Conservation (phyloP, 2,113 vertebrate genomes). For the Aspidoscelis tigris region DNA sequence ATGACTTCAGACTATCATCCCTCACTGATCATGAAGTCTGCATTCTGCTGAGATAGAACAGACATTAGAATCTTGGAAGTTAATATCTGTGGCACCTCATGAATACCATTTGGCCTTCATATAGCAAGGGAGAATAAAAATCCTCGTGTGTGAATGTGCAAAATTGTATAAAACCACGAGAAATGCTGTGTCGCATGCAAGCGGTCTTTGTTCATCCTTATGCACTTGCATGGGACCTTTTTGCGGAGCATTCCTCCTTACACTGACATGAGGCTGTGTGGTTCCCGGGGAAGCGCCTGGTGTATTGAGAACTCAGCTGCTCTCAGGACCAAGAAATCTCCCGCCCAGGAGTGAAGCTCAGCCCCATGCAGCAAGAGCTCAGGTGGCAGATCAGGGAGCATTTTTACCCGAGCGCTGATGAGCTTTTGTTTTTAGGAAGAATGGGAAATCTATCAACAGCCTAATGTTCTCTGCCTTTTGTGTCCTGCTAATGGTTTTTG, state of each 20-base stretch:
- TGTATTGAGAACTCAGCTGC: slow-evolving; percentile 77
- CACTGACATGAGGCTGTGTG: neutral
- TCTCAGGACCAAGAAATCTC: slow-evolving; percentile 64
- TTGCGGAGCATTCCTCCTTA: neutral
- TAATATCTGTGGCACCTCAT: no score
- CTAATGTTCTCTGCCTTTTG: slow-evolving; percentile 61
- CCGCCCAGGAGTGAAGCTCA: slow-evolving; percentile 64
- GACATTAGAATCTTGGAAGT: no score
- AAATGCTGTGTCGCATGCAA: no score
- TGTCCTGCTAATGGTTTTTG: slow-evolving; percentile 54
- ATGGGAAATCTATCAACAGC: slow-evolving; percentile 60
- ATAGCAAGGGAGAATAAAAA: no score
- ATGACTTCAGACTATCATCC: no score
- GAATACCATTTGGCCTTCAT: no score
- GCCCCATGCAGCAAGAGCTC: slow-evolving; percentile 57
- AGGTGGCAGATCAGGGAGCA: slow-evolving; percentile 65
- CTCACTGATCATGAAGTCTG: no score
- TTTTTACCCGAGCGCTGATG: slow-evolving; percentile 40
- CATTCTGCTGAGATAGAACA: no score
- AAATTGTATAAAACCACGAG: no score
- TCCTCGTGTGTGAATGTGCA: no score
- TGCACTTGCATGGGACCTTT: neutral
- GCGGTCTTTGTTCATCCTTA: no score
- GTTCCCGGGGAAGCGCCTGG: neutral
- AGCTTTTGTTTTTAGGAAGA: neutral